Evolutionary conservation across 2,797 vertebrate genomes (phyloP).

Genomic region (Spizella passerina): DNA sequence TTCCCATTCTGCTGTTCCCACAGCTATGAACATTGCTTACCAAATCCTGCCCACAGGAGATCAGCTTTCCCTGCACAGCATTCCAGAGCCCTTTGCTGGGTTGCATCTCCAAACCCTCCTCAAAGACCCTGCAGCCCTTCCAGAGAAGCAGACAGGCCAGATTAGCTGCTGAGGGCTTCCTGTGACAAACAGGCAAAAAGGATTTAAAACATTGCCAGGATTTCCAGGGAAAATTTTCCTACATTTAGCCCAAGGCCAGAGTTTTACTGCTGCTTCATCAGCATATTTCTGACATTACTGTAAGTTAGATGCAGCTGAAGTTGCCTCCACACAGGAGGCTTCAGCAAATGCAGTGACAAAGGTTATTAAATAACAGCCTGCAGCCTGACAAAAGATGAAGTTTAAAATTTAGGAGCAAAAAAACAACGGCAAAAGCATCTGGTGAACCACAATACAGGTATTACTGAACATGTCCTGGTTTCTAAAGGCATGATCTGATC

Average conservation of each 20-base stretch:
- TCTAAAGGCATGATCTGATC: not conserved
- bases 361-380: not conserved
- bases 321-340: not conserved
- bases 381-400: not conserved
- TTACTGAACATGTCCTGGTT: not conserved
- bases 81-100: not conserved
- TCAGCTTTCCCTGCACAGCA: not conserved
- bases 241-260: not conserved
- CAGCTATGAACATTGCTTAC: not conserved
- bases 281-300: not conserved
- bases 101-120: not conserved
- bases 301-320: not conserved
- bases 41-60: not conserved
- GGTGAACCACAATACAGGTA: rapidly evolving
- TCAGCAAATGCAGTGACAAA: not conserved
- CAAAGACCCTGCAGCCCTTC: not conserved
- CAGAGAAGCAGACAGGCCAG: not conserved
- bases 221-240: not conserved
- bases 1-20: not conserved
- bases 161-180: not conserved
- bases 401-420: not conserved
- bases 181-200: not conserved
- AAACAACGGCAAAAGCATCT: not conserved
- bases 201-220: not conserved
- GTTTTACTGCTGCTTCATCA: not conserved